A percentile compares a stretch with the other conserved stretches of the same genome.
Evolutionary conservation across 1,140 invertebrate species (phyloP).

Genomic region (Nasonia vitripennis): DNA sequence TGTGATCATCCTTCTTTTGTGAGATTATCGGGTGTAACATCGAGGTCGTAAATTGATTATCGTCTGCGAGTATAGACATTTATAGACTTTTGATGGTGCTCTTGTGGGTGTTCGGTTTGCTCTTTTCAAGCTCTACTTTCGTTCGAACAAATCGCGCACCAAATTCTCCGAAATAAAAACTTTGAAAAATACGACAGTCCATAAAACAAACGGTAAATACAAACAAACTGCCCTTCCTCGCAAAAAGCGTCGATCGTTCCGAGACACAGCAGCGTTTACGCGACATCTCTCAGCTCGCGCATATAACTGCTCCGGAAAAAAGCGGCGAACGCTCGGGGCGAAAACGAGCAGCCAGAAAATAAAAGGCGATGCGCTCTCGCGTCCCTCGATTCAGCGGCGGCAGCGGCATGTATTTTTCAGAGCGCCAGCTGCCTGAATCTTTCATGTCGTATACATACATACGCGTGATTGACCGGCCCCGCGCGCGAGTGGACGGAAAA

Average conservation of each 20-base stretch:
- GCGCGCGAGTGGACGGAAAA: not conserved
- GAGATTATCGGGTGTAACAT: not conserved
- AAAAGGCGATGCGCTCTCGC: not conserved
- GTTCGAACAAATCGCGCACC: too few species aligned
- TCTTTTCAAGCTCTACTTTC: too few species aligned
- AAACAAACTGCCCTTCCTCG: not conserved
- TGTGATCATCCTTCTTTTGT: not conserved
- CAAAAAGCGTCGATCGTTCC: not conserved
- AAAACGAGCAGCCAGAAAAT: slow-evolving; percentile 6
- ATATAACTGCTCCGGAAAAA: not conserved
- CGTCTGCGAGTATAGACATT: not conserved
- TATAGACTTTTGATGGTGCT: not conserved
- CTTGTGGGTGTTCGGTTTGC: not conserved
- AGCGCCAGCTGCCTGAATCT: slow-evolving; percentile 6
- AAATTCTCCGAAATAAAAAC: too few species aligned
- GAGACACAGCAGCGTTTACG: not conserved
- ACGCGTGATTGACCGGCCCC: slow-evolving; percentile 21
- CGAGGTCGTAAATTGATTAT: not conserved
- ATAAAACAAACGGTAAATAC: not conserved
- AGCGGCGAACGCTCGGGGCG: not conserved
- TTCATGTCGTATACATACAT: slow-evolving; percentile 9
- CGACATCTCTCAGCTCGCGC: not conserved
- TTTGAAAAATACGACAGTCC: not conserved
- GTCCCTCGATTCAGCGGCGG: not conserved
- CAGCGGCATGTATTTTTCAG: slow-evolving; percentile 40